Conservation (phyloP, 2,113 vertebrate genomes). For the Albula goreensis region DNA sequence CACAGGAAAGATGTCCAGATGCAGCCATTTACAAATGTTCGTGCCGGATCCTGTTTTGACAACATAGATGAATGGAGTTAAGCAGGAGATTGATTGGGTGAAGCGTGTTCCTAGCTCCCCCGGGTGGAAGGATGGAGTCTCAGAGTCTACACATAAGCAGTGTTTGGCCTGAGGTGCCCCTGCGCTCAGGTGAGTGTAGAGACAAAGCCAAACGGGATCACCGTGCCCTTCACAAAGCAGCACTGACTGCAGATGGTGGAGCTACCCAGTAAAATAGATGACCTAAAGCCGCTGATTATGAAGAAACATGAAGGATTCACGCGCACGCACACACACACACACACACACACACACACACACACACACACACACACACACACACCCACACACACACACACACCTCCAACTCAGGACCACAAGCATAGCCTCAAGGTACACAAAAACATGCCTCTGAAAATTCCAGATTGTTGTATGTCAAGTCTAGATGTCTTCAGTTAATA, state of each 20-base stretch:
- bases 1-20: neutral
- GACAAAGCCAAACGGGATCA: conserved; percentile 88
- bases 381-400: too few relatives aligned
- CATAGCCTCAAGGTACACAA: too few relatives aligned
- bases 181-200: conserved; percentile 81
- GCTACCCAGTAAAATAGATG: conserved; percentile 70
- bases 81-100: neutral
- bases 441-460: neutral
- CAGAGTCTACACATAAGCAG: too few relatives aligned
- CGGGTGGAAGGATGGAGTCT: too few relatives aligned
- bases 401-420: too few relatives aligned
- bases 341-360: too few relatives aligned
- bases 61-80: neutral
- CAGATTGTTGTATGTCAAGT: neutral
- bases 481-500: neutral
- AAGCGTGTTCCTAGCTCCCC: neutral
- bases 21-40: neutral
- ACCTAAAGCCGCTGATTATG: conserved; percentile 75
- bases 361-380: too few relatives aligned
- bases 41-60: neutral
- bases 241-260: conserved; percentile 73
- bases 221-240: conserved; percentile 79
- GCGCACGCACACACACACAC: too few relatives aligned
- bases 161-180: neutral
- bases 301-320: conserved; percentile 88